Evolutionary conservation across 2,113 vertebrate genomes (phyloP).

Genomic region (Isurus oxyrinchus): DNA sequence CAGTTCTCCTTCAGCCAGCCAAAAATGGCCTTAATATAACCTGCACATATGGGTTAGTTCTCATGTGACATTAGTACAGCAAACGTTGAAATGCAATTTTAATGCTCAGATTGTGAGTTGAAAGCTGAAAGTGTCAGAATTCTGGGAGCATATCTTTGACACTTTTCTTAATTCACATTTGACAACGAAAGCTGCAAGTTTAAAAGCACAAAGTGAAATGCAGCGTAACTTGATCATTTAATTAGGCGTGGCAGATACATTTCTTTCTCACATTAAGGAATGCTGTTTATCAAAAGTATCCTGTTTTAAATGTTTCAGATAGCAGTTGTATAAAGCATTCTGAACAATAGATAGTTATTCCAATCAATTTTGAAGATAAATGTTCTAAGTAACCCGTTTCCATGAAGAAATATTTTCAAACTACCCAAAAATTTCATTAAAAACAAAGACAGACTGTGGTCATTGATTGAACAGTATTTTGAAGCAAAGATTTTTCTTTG

Average conservation of each 20-base stretch:
- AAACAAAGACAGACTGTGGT: neutral
- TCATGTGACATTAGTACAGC: neutral
- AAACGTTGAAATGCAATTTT: neutral
- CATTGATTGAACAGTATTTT: neutral
- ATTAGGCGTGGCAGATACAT: neutral
- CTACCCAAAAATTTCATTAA: neutral
- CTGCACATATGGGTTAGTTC: neutral
- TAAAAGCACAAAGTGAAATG: neutral
- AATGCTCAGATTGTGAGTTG: neutral
- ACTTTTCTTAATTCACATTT: neutral
- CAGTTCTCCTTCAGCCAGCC: neutral
- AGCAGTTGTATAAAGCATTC: neutral
- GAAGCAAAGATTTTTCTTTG: neutral
- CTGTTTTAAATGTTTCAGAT: neutral
- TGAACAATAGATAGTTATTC: neutral
- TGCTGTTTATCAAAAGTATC: neutral
- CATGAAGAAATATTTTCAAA: neutral
- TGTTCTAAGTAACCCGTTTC: neutral
- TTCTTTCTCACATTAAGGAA: neutral
- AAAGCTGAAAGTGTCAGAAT: neutral
- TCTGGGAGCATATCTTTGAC: neutral
- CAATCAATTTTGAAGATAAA: neutral
- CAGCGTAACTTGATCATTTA: neutral
- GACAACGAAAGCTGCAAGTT: neutral
- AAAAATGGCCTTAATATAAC: neutral